Evolutionary conservation across 2,113 vertebrate species (phyloP), one percentile per base, ranked within the genome.

Genomic region (Daubentonia madagascariensis): DNA sequence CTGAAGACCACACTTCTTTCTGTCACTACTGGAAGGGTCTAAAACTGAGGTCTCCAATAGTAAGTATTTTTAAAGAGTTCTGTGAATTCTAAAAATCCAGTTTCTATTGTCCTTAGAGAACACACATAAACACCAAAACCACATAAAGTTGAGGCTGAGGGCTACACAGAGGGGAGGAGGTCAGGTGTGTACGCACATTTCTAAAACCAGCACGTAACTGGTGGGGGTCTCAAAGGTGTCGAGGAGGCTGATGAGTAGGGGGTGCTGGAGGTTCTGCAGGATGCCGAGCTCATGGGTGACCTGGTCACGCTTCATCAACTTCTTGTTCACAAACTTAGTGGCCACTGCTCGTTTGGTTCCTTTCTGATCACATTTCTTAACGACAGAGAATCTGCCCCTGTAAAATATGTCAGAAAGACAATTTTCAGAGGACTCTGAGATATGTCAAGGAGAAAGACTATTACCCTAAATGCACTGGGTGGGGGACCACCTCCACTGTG

Each of bases 361-460:
- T 72, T 98, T 99, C 98, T 99, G 99, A 97, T 99, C 99, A 81
- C 99, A 99, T 40, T 99, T 99, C 98, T 99, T 99, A 65, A 99
- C 99, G 1, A 99, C 99, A 95, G 99, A 99, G 98, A 99, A 99
- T 94, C 99, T 99, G 98, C 99, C 99, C 98, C 99, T 99, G 97
- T 67, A 98, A 96, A 17, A 92, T 28, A 89, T 13, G 8, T 17
- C 11, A 0, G 22, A 92, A 89, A 45, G 79, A 16, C 0, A 2
- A 1, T 10, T 6, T 72, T 57, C 54, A 65, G 57, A 52, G n/a
- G 23, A 37, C 9, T 1, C 76, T 0, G 57, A 14, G 32, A 32
- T 0, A 8, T 0, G 32, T 40, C 22, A 5, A 0, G 3, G 40
- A 61, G 59, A 30, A 22, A 68, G 65, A 16, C 25, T 6, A 7